Conservation (phyloP, 2,797 vertebrate genomes). For the Naso thynnoides region DNA sequence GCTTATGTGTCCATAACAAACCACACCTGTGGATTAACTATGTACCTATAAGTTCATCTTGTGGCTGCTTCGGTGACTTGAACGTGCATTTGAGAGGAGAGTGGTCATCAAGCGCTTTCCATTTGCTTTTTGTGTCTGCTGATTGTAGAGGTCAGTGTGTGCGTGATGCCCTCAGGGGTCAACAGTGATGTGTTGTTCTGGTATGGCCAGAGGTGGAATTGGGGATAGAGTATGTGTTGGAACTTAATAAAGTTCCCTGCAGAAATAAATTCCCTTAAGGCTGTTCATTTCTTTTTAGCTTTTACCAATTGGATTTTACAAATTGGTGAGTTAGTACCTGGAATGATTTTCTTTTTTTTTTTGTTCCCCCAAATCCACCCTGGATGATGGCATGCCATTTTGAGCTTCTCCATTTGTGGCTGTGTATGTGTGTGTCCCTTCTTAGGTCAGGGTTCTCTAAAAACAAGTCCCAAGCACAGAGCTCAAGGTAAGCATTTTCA, state of each 20-base stretch:
- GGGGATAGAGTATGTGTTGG: constrained; percentile 47
- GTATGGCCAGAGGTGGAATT: constrained; percentile 69
- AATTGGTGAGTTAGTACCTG: constrained; percentile 58
- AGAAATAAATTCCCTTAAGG: not conserved
- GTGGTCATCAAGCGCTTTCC: constrained; percentile 74
- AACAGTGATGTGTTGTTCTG: constrained; percentile 61
- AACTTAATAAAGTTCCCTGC: constrained; percentile 8
- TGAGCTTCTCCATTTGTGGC: constrained; percentile 82
- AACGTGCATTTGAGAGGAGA: constrained; percentile 21
- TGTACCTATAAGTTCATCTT: constrained; percentile 18
- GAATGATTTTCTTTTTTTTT: constrained; percentile 25
- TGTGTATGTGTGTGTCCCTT: constrained; percentile 79
- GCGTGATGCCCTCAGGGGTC: constrained; percentile 52
- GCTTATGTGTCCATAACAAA: constrained; percentile 13
- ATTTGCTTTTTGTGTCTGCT: constrained; percentile 56
- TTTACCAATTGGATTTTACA: constrained; percentile 70
- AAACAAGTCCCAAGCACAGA: constrained; percentile 78
- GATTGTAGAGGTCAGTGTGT: constrained; percentile 53
- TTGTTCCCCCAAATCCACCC: constrained; percentile 70
- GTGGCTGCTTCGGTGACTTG: constrained; percentile 30
- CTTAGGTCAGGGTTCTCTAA: constrained; percentile 84
- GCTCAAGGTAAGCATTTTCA: constrained; percentile 81
- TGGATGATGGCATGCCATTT: constrained; percentile 72
- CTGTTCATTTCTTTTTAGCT: constrained; percentile 39
- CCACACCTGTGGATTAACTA: constrained; percentile 13